Conservation (phyloP, 2,113 vertebrate genomes). For the Hemibates koningsi region DNA sequence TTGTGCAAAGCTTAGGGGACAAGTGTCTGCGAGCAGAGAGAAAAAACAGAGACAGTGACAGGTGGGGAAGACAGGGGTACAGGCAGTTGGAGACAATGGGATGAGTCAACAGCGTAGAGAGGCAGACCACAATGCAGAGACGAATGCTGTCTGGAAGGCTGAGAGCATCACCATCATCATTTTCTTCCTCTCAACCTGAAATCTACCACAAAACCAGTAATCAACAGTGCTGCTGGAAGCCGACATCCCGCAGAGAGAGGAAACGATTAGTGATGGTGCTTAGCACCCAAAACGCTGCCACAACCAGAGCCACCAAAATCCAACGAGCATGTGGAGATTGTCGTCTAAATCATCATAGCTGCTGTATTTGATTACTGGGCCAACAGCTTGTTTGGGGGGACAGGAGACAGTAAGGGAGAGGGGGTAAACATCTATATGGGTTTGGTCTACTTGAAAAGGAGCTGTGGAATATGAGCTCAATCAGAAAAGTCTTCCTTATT, state of each 20-base stretch:
- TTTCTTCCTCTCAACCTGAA: background rate
- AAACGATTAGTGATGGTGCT: slow-evolving; percentile 5
- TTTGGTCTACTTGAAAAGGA: background rate
- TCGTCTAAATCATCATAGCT: slow-evolving; percentile 2
- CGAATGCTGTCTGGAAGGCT: slow-evolving; percentile 47
- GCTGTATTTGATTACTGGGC: slow-evolving; percentile 1
- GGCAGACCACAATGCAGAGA: slow-evolving; percentile 7
- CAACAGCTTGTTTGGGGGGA: slow-evolving; percentile 14
- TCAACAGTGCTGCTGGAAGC: slow-evolving; percentile 21
- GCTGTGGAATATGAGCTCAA: background rate
- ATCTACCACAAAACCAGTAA: slow-evolving; percentile 11
- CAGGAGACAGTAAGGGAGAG: too few species aligned
- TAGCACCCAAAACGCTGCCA: background rate
- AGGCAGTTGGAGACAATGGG: background rate
- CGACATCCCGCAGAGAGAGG: background rate
- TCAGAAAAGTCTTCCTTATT: background rate
- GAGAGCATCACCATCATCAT: background rate
- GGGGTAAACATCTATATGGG: slow-evolving; percentile 1
- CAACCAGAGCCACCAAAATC: background rate
- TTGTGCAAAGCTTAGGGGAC: slow-evolving; percentile 10
- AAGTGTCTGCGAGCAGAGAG: background rate
- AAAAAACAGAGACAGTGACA: background rate
- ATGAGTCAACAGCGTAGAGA: slow-evolving; percentile 27
- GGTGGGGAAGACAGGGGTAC: background rate
- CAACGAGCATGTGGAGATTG: background rate